phyloP scores from a whole-genome alignment of 2,113 vertebrate species.

The Neodontobutis hainanensis region DNA sequence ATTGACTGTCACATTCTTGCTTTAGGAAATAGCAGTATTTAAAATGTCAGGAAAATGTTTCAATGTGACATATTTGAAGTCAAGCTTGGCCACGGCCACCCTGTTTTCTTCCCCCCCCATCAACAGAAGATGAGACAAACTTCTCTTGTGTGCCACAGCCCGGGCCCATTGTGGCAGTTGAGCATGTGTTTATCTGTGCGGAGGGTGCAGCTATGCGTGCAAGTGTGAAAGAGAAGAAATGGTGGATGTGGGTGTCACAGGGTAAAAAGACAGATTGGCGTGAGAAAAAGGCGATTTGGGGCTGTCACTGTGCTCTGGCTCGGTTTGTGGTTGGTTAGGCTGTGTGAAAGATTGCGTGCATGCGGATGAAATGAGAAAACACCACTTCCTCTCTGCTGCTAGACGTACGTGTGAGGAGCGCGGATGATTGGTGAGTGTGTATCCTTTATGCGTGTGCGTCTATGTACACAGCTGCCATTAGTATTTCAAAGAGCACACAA shows the following conservation, averaged over 20 bases:
- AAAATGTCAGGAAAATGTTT: conserved; percentile 40
- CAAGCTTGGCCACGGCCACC: conserved; percentile 55
- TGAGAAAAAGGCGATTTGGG: conserved; percentile 54
- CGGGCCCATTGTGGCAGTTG: conserved; percentile 21
- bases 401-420: conserved; percentile 60
- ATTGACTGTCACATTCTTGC: conserved; percentile 15
- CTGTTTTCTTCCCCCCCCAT: conserved; percentile 44
- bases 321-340: conserved; percentile 52
- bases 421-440: conserved; percentile 32
- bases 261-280: conserved; percentile 30
- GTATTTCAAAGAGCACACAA: conserved; percentile 49
- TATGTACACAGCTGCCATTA: conserved; percentile 59
- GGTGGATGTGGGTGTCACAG: conserved; percentile 41
- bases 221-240: conserved; percentile 43
- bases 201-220: conserved; percentile 31
- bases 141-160: conserved; percentile 27
- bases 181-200: conserved; percentile 11
- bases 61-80: conserved; percentile 59
- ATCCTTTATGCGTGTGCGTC: conserved; percentile 16
- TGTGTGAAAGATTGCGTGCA: conserved; percentile 53
- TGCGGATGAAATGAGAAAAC: conserved; percentile 67
- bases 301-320: conserved; percentile 42
- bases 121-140: conserved; percentile 38
- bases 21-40: conserved; percentile 31
- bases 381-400: conserved; percentile 68